Evolutionary conservation across 2,888 invertebrate genomes (phyloP), one percentile per base, ranked within the genome.

Genomic region (Gymnosoma rotundatum): DNA sequence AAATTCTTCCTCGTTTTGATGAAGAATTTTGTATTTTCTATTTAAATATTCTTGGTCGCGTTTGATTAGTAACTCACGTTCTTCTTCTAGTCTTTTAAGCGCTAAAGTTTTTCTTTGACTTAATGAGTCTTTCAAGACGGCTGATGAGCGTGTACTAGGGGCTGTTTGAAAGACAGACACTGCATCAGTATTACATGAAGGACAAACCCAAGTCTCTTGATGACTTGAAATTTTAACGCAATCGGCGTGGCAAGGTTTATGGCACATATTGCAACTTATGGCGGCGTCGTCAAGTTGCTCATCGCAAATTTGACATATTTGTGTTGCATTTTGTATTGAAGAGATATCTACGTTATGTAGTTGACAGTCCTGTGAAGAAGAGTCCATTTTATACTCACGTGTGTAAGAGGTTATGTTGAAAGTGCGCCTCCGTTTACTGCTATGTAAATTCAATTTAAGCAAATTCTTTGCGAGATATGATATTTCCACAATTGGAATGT

Each of bases 11-110:
- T n/a, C n/a, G n/a, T 58, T 36, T 54, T 78, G 20, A 16, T 78
- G 64, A 14, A 78, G 78, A 12, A 79, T 79, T 79, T 79, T 48
- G 58, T 72, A 79, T 54, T 72, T 79, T 52, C 32, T 79, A 8
- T 50, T 36, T 25, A 79, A 36, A 21, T 79, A 79, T 72, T 58
- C 56, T 20, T 79, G 50, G 42, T 80, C 73, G 14, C 73, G 67
- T 45, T 67, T 38, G 16, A 67, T 45, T 7, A 45, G 16, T 10
- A 69, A 45, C 54, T 69, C 56, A 18, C 66, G 63, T 50, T 80
- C 80, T 67, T 80, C 74, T 32, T 80, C 80, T 56, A 74, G 14
- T 45, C 16, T 66, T 67, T 67, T 32, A 56, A 70, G 48, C 61
- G 63, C 70, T 10, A 70, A 48, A 25, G 50, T 7, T 7, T 56